Conservation (phyloP, 1,140 invertebrate genomes). For the Zaprionus africanus region DNA sequence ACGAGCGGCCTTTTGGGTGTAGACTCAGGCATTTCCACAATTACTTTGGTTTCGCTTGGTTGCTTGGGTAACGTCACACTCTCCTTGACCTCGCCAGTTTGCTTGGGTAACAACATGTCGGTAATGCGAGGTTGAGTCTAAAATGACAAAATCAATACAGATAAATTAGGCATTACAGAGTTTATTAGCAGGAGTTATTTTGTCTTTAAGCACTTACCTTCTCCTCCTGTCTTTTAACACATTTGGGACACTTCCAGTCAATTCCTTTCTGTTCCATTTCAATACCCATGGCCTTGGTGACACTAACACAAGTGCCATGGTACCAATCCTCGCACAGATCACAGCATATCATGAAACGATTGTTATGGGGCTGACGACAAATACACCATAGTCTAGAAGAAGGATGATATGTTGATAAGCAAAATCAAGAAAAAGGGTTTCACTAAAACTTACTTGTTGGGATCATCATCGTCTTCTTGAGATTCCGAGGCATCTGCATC, state of each 20-base stretch:
- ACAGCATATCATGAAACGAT: conserved; percentile 99
- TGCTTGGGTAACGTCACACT: conserved; percentile 28
- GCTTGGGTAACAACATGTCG: conserved; percentile 61
- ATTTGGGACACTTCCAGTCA: conserved; percentile 96
- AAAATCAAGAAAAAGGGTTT: not conserved
- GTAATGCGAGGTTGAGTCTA: conserved; percentile 74
- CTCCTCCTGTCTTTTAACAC: conserved; percentile 86
- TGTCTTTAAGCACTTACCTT: conserved; percentile 48
- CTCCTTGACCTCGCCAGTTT: conserved; percentile 5
- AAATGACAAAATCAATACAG: not conserved
- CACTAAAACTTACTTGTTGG: conserved; percentile 86
- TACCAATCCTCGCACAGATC: conserved; percentile 98
- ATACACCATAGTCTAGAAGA: conserved; percentile 94
- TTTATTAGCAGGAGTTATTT: not conserved
- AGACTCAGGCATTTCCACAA: conserved; percentile 16
- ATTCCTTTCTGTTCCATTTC: conserved; percentile 95
- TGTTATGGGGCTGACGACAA: conserved; percentile 97
- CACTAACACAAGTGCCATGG: conserved; percentile 97
- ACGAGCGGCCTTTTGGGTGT: conserved; percentile 21
- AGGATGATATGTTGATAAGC: not conserved
- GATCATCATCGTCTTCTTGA: conserved; percentile 95
- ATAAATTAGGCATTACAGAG: not conserved
- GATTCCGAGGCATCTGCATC: conserved; percentile 88
- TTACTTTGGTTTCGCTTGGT: conserved; percentile 44
- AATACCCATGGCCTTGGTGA: conserved; percentile 94